These are phyloP conservation scores for Sarcophilus harrisii DNA, from an alignment of 2,797 vertebrate genomes.

Conservation along the genomic window DNA sequence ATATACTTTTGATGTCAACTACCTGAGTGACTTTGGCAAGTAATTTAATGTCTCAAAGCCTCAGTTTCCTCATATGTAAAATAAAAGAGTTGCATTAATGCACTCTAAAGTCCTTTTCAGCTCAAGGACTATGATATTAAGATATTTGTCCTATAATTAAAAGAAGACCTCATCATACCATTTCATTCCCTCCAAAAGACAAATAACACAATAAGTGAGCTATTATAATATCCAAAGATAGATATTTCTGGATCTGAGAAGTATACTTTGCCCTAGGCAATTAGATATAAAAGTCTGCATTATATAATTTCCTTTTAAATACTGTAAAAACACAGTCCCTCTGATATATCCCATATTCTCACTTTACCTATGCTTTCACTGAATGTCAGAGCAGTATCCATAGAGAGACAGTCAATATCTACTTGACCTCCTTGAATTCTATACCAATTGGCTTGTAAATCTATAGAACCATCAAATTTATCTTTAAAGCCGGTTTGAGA, in stretches of 20 bases:
- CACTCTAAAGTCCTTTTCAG: neutral
- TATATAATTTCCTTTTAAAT: slow-evolving; percentile 36
- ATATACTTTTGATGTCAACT: neutral
- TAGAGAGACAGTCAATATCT: slow-evolving; percentile 94
- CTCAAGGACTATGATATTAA: neutral
- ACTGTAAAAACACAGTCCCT: slow-evolving; percentile 54
- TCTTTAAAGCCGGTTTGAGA: slow-evolving; percentile 96
- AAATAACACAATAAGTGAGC: neutral
- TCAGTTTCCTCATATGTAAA: neutral
- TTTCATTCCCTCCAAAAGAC: neutral
- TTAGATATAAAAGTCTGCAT: slow-evolving; percentile 40
- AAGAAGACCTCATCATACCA: slow-evolving; percentile 11
- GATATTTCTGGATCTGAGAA: neutral
- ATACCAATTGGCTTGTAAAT: slow-evolving; percentile 97
- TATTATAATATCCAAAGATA: neutral
- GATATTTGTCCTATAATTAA: slow-evolving; percentile 3
- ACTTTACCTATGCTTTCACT: slow-evolving; percentile 90
- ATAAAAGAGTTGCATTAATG: neutral
- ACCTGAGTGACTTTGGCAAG: neutral
- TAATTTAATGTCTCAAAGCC: neutral
- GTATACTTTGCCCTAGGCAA: slow-evolving; percentile 11
- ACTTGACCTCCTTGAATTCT: slow-evolving; percentile 97
- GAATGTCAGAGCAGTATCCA: slow-evolving; percentile 95
- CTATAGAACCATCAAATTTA: slow-evolving; percentile 94
- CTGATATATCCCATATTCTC: slow-evolving; percentile 56